These are phyloP conservation scores for Paedocypris micromegethes DNA, from an alignment of 2,797 vertebrate genomes.

Conservation along the genomic window DNA sequence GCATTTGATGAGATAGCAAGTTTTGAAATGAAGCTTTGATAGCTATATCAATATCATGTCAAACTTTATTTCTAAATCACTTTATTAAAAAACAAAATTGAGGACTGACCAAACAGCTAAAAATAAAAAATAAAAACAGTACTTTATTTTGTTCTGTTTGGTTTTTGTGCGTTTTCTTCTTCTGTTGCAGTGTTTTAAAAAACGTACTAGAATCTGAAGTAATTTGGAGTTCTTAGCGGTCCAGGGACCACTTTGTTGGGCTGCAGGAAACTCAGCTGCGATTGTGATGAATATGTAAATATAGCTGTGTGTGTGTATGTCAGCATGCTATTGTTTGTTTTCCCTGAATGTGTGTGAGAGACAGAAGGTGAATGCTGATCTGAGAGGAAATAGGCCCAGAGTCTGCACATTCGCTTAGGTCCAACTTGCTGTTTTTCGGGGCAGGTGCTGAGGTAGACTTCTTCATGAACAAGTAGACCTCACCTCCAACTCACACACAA, in stretches of 20 bases:
- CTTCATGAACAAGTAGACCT: conserved; percentile 50
- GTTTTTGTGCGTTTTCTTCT: too few species aligned
- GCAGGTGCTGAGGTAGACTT: conserved; percentile 74
- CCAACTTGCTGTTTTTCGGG: conserved; percentile 61
- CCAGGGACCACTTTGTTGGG: neutral
- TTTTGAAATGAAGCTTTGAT: conserved; percentile 70
- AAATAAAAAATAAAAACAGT: too few species aligned
- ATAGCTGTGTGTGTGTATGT: conserved; percentile 27
- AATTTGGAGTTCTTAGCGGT: conserved; percentile 7
- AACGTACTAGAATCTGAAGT: neutral
- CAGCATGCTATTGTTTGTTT: conserved; percentile 38
- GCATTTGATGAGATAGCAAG: conserved; percentile 63
- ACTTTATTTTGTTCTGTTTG: too few species aligned
- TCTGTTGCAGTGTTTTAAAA: too few species aligned
- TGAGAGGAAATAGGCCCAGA: conserved; percentile 61
- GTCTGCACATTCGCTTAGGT: conserved; percentile 66
- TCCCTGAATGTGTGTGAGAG: conserved; percentile 35
- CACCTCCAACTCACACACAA: conserved; percentile 13
- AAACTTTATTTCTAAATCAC: conserved; percentile 5
- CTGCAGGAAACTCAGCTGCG: conserved; percentile 36
- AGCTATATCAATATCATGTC: conserved; percentile 71
- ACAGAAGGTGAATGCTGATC: conserved; percentile 63
- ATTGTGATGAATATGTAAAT: conserved; percentile 47
- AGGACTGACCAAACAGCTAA: too few species aligned
- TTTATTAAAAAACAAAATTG: too few species aligned